Evolutionary conservation across 2,113 vertebrate species (phyloP).

Genomic region (Callopanchax toddi): DNA sequence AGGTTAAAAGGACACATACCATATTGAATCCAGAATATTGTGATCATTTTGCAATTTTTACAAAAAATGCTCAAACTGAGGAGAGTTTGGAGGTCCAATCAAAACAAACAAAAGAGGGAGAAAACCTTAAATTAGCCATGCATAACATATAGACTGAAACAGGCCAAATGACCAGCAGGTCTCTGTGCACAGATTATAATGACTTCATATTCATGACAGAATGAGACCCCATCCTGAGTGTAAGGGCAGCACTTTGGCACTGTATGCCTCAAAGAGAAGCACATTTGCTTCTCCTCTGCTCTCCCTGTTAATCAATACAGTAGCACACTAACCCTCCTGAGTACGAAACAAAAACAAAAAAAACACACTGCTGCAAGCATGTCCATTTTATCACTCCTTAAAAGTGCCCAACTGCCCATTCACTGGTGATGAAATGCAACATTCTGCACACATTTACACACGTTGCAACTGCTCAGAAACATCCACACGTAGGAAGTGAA

Average conservation of each 20-base stretch:
- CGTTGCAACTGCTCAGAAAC: conserved; percentile 1
- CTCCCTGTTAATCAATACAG: conserved; percentile 45
- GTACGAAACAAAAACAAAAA: too few relatives aligned
- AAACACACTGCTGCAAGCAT: conserved; percentile 5
- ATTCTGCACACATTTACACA: not conserved
- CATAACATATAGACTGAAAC: not conserved
- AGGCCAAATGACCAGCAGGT: not conserved
- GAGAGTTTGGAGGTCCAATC: too few relatives aligned
- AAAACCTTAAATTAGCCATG: too few relatives aligned
- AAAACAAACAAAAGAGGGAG: too few relatives aligned
- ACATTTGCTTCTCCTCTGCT: conserved; percentile 38
- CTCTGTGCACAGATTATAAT: not conserved
- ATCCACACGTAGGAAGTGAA: not conserved
- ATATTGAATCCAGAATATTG: too few relatives aligned
- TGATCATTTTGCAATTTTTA: too few relatives aligned
- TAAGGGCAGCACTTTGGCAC: conserved; percentile 54
- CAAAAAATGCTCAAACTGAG: too few relatives aligned
- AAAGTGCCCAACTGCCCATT: not conserved
- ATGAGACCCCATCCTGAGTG: conserved; percentile 45
- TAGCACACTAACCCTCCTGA: conserved; percentile 38
- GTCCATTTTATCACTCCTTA: not conserved
- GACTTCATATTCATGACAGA: conserved; percentile 12
- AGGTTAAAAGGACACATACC: too few relatives aligned
- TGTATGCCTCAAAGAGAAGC: conserved; percentile 46
- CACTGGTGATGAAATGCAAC: not conserved